Conservation (phyloP, 2,888 invertebrate genomes). For the Pollenia amentaria region DNA sequence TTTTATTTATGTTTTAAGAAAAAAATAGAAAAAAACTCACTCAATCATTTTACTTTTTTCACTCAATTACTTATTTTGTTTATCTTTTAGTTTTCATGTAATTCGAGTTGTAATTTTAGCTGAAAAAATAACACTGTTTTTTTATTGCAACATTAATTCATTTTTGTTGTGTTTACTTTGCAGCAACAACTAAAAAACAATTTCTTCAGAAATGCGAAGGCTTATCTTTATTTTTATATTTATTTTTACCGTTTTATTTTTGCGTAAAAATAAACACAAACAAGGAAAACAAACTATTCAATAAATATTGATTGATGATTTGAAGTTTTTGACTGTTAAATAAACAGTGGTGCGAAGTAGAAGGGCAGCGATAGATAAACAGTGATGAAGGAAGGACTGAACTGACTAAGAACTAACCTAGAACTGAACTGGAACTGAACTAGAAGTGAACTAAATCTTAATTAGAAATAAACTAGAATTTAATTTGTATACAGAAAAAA, state of each 20-base stretch:
- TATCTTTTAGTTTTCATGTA: slow-evolving; percentile 7
- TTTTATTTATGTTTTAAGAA: neutral
- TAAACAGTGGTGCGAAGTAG: neutral
- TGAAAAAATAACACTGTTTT: slow-evolving; percentile 3
- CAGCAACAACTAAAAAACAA: slow-evolving; percentile 28
- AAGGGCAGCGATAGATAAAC: neutral
- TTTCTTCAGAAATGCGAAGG: neutral
- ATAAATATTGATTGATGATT: slow-evolving; percentile 68
- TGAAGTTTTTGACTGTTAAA: slow-evolving; percentile 39
- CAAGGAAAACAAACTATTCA: slow-evolving; percentile 36
- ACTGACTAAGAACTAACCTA: too few relatives aligned
- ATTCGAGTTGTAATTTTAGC: slow-evolving; percentile 30
- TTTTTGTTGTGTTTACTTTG: slow-evolving; percentile 29
- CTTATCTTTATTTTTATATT: slow-evolving; percentile 19
- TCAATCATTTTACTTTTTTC: slow-evolving; percentile 41
- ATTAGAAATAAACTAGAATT: too few relatives aligned
- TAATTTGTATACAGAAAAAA: too few relatives aligned
- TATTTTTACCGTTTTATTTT: slow-evolving; percentile 28
- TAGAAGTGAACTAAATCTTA: too few relatives aligned
- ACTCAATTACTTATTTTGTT: slow-evolving; percentile 51
- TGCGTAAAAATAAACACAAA: neutral
- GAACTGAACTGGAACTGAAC: too few relatives aligned
- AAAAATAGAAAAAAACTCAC: slow-evolving; percentile 5
- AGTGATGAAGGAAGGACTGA: too few relatives aligned
- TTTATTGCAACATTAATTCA: slow-evolving; percentile 19